Conservation (phyloP, 2,113 vertebrate genomes). For the Nettapus auritus region DNA sequence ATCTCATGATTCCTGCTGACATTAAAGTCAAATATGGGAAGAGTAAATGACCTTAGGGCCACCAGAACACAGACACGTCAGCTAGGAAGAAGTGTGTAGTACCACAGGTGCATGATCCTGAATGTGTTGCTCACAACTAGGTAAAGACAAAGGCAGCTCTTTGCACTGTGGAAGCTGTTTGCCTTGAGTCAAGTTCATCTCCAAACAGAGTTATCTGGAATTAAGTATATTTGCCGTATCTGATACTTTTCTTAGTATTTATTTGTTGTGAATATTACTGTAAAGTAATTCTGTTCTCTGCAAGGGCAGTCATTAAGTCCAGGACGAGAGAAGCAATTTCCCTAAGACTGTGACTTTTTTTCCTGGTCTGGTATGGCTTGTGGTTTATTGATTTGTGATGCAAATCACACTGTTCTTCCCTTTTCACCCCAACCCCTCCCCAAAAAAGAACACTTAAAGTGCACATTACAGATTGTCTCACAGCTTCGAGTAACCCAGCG, state of each 20-base stretch:
- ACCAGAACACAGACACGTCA: background rate
- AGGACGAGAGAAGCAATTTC: background rate
- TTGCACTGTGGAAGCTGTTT: background rate
- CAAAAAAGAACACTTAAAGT: background rate
- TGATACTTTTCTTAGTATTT: background rate
- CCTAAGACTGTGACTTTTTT: background rate
- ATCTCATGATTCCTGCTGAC: background rate
- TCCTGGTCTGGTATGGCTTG: background rate
- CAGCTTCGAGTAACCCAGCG: background rate
- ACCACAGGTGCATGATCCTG: background rate
- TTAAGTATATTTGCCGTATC: background rate
- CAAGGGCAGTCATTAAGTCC: background rate
- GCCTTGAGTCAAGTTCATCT: background rate
- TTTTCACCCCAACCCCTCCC: background rate
- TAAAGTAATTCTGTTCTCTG: background rate
- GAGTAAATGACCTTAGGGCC: background rate
- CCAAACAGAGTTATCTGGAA: background rate
- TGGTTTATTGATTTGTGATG: background rate
- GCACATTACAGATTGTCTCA: background rate
- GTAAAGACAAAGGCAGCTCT: background rate
- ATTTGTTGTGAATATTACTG: background rate
- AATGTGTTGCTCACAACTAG: rapidly evolving
- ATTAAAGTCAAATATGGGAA: background rate
- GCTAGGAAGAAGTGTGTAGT: background rate
- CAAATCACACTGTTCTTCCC: background rate